Evolutionary conservation across 2,113 vertebrate genomes (phyloP), one percentile per base, ranked within the genome.

Genomic region (Bombycilla garrulus): DNA sequence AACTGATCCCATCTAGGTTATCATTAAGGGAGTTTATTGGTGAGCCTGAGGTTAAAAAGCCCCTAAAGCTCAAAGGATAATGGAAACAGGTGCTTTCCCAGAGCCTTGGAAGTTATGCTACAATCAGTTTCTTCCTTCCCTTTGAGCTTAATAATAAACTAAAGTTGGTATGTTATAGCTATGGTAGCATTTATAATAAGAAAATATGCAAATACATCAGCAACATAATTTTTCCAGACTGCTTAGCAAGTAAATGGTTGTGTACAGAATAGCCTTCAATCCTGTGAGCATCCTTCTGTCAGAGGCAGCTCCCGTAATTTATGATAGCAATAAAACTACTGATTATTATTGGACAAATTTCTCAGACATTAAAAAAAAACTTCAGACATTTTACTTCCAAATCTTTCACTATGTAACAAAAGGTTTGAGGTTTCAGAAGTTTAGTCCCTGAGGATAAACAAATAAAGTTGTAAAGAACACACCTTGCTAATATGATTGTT

Each of bases 401-500:
- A 84, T 64, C 61, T 81, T 92, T 71, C 50, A 44, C 36, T 72
- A 42, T 23, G 51, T 85, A 87, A 79, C 70, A 90, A 84, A 86
- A 70, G 85, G n/a, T 69, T 53, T 88, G 72, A 90, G 81, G 42
- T 91, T 66, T 67, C 77, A 77, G 60, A 86, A 95, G 45, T 94
- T 86, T 78, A 90, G 56, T 92, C 33, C 80, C 77, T 82, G 79
- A 89, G 77, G 86, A 79, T 74, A 90, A 96, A 92, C 58, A 96
- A 90, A 95, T 94, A 81, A 91, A 93, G 90, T 95, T 96, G 70
- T 81, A 72, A 83, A 94, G 79, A 97, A 58, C 88, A 91, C 81
- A 90, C 78, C 88, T 96, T 91, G 93, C 88, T 95, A 94, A 96
- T 91, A 42, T 74, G 77, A 91, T 94, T 78, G 67, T 82, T 95